Percentiles rank a stretch among this genome's conserved stretches.
phyloP scores from a whole-genome alignment of 2,797 vertebrate species.

The Serranus cabrilla region DNA sequence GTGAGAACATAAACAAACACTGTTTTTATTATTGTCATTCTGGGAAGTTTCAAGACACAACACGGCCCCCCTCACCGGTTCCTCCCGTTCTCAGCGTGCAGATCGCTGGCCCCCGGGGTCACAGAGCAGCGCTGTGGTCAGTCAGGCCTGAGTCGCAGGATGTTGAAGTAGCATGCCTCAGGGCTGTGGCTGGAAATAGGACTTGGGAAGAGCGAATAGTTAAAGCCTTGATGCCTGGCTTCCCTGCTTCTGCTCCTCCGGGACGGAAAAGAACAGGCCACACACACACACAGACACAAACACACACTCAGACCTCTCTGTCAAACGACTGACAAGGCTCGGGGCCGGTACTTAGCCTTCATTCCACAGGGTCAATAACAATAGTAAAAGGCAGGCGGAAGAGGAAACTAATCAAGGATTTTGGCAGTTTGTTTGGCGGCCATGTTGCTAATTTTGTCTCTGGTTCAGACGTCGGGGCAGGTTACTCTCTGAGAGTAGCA shows the following conservation, averaged over 20 bases:
- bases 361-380: conserved; percentile 58
- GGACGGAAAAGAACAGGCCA: conserved; percentile 57
- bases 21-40: conserved; percentile 68
- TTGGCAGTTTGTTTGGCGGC: conserved; percentile 54
- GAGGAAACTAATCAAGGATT: conserved; percentile 67
- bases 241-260: conserved; percentile 37
- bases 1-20: conserved; percentile 78
- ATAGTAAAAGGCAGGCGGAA: conserved; percentile 47
- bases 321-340: conserved; percentile 63
- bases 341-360: conserved; percentile 38
- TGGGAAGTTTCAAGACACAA: conserved; percentile 67
- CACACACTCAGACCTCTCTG: conserved; percentile 41
- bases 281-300: conserved; percentile 36
- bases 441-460: conserved; percentile 52
- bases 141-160: conserved; percentile 66
- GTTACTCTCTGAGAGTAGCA: conserved; percentile 52
- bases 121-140: conserved; percentile 58
- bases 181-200: conserved; percentile 66
- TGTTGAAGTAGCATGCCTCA: conserved; percentile 62
- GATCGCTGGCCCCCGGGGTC: conserved; percentile 45
- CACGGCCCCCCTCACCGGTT: conserved; percentile 1
- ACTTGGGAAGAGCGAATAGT: conserved; percentile 57
- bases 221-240: conserved; percentile 54
- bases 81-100: conserved; percentile 50
- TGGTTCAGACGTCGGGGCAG: conserved; percentile 27